phyloP scores from a whole-genome alignment of 1,140 invertebrate genomes.

The Camponotus vicinus region DNA sequence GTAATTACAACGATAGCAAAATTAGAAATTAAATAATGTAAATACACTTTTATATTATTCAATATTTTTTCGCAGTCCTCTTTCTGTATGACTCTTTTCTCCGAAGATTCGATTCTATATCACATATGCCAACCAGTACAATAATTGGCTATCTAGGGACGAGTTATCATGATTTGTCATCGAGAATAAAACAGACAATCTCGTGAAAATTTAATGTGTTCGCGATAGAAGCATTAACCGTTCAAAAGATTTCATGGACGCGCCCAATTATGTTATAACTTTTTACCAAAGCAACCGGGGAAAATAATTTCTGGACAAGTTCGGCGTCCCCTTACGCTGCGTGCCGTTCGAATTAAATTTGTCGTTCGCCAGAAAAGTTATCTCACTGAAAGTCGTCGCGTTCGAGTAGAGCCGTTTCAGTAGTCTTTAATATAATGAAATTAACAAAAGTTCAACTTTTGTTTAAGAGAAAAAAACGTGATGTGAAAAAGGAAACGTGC shows the following conservation, averaged over 20 bases:
- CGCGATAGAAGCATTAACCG: constrained; percentile 45
- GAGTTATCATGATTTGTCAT: constrained; percentile 38
- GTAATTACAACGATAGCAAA: not conserved
- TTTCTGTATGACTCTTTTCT: not conserved
- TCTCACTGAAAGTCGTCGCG: not conserved
- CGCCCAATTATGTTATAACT: constrained; percentile 50
- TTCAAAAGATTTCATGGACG: constrained; percentile 23
- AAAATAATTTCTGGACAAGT: constrained; percentile 46
- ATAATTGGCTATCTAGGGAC: constrained; percentile 27
- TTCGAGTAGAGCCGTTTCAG: not conserved
- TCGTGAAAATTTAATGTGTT: constrained; percentile 31
- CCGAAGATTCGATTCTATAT: constrained; percentile 15
- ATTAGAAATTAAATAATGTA: not conserved
- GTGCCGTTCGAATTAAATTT: constrained; percentile 47
- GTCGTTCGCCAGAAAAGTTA: constrained; percentile 34
- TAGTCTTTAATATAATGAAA: constrained; percentile 16
- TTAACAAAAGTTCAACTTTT: constrained; percentile 38
- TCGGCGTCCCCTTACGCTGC: not conserved
- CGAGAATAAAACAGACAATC: constrained; percentile 6
- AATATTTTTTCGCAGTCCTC: not conserved
- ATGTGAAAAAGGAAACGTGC: not conserved
- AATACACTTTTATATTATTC: not conserved
- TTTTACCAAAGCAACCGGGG: not conserved
- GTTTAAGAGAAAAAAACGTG: not conserved
- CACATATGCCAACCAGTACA: constrained; percentile 54